phyloP scores from a whole-genome alignment of 2,113 vertebrate genomes.

The Beaufortia kweichowensis region DNA sequence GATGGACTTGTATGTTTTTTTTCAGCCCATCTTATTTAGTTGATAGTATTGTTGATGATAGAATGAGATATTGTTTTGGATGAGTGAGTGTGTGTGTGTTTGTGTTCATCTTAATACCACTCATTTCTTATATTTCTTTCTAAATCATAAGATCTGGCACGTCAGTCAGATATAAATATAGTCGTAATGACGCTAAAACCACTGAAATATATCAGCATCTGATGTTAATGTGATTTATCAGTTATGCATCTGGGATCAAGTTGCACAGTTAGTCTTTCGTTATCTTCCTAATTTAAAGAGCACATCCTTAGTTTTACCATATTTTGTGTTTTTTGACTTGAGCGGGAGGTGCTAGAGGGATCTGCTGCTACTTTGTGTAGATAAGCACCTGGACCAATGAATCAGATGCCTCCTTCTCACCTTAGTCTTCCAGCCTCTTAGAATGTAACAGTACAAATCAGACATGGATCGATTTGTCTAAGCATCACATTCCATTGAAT shows the following conservation, averaged over 20 bases:
- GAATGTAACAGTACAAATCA: conserved; percentile 73
- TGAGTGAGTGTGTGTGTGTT: conserved; percentile 35
- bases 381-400: conserved; percentile 61
- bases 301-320: background rate
- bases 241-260: conserved; percentile 18
- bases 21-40: background rate
- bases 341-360: conserved; percentile 58
- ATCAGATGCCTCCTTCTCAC: conserved; percentile 73
- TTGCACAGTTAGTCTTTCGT: conserved; percentile 25
- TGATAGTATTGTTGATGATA: conserved; percentile 29
- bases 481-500: conserved; percentile 86
- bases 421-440: conserved; percentile 66
- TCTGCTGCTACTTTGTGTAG: conserved; percentile 63
- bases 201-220: conserved; percentile 25
- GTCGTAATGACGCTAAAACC: conserved; percentile 26
- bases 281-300: conserved; percentile 3
- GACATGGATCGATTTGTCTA: conserved; percentile 72
- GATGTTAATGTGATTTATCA: conserved; percentile 5
- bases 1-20: conserved; percentile 18
- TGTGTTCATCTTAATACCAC: conserved; percentile 39
- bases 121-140: conserved; percentile 17
- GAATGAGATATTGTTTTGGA: conserved; percentile 23
- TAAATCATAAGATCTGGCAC: conserved; percentile 39
- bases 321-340: conserved; percentile 68
- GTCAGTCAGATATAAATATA: conserved; percentile 20